Evolutionary conservation across 2,797 vertebrate species (phyloP).

Genomic region (Notolabrus celidotus): DNA sequence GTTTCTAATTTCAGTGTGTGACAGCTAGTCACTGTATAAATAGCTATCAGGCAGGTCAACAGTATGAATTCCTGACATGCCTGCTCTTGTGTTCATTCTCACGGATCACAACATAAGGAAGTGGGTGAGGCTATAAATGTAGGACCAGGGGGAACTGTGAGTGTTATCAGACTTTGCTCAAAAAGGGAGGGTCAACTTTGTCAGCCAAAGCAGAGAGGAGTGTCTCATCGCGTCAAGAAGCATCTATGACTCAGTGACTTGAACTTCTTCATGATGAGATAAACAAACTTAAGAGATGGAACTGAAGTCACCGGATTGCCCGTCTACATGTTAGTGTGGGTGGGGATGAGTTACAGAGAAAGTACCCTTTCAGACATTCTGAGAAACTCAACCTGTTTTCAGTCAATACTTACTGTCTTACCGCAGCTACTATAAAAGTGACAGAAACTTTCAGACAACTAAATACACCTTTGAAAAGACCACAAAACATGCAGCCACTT

Average conservation of each 20-base stretch:
- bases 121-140: constrained; percentile 18
- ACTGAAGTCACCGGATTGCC: constrained; percentile 25
- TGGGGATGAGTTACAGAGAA: constrained; percentile 13
- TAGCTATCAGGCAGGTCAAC: constrained; percentile 25
- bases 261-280: constrained; percentile 9
- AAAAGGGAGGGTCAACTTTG: constrained; percentile 43
- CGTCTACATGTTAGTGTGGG: constrained; percentile 23
- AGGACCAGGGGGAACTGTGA: constrained; percentile 16
- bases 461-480: constrained; percentile 33
- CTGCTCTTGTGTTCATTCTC: constrained; percentile 33
- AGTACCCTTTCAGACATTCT: constrained; percentile 44
- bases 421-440: constrained; percentile 69
- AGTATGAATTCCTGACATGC: constrained; percentile 52
- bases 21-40: constrained; percentile 43
- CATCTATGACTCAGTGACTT: constrained; percentile 40
- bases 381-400: constrained; percentile 46
- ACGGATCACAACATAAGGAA: constrained; percentile 45
- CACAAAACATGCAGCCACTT: constrained; percentile 65
- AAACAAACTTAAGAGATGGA: constrained; percentile 7
- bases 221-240: constrained; percentile 36
- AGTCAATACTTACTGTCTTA: constrained; percentile 30
- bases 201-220: constrained; percentile 53
- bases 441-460: constrained; percentile 45
- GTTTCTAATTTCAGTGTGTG: constrained; percentile 63
- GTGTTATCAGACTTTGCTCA: constrained; percentile 61